Percentiles rank a stretch among this genome's conserved stretches.
Evolutionary conservation across 2,113 vertebrate species (phyloP).

Genomic region (Tylochromis polylepis): DNA sequence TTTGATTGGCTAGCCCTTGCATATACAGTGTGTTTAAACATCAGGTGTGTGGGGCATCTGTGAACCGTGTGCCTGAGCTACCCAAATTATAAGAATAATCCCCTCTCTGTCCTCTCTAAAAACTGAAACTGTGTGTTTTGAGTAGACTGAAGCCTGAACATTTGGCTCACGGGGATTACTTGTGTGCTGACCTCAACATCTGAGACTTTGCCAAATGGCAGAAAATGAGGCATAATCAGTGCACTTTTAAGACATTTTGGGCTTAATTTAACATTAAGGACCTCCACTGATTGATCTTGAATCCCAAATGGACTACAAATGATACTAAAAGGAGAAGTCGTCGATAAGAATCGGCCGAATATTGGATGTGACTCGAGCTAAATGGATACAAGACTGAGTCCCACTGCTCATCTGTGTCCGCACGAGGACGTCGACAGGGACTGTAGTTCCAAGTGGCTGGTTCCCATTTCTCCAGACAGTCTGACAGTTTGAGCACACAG

Average conservation of each 20-base stretch:
- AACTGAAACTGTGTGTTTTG: neutral
- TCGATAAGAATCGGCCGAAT: neutral
- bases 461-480: constrained; percentile 47
- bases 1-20: neutral
- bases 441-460: constrained; percentile 4
- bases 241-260: neutral
- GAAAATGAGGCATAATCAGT: neutral
- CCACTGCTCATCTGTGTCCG: neutral
- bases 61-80: neutral
- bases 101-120: neutral
- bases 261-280: neutral
- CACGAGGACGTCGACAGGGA: neutral
- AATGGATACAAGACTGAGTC: constrained; percentile 5
- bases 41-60: neutral
- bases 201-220: neutral
- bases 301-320: neutral
- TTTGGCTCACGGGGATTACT: neutral
- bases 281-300: neutral
- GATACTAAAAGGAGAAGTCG: neutral
- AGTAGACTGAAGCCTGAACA: neutral
- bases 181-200: neutral
- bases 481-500: constrained; percentile 53
- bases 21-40: neutral
- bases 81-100: neutral
- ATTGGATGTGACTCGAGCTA: neutral